Base-by-base conservation (phyloP, 1,140 invertebrate species). In the Ceratina australensis region DNA sequence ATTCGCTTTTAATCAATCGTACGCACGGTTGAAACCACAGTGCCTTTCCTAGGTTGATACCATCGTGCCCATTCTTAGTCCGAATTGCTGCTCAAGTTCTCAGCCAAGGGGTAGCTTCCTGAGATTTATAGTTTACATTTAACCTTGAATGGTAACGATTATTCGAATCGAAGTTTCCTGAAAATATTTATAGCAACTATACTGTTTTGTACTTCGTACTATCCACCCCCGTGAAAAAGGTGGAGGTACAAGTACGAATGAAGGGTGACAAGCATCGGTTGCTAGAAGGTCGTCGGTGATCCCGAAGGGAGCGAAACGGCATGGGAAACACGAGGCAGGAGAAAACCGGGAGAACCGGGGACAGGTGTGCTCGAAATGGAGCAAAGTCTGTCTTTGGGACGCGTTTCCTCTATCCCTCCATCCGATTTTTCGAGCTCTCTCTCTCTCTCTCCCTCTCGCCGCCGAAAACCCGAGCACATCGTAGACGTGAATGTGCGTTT, bases 301-400 rank as follows among this genome's bases (percentile, higher is more conserved):
- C 13, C 20, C 26, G 52, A 18, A n/a, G 24, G n/a, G 13, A 18
- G 1, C n/a, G 12, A 42, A 10, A 15, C 73, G 68, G 67, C 75
- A 87, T 85, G 86, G 86, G 87, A 78, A 78, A 77, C 22, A 66
- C 72, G 68, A 78, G 71, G 72, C 52, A 12, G n/a, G 57, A 59
- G 57, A 59, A 50, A 64, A 42, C 33, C 16, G 65, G 82, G 26
- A 60, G 78, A 87, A 86, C 79, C 50, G 61, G 63, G 88, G 88
- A 89, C 88, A 89, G 88, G 88, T 89, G 88, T 89, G 88, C 87
- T 87, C 82, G 80, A 88, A 87, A 89, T 89, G 89, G 83, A 88
- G 82, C 87, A 81, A 50, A 67, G 73, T 80, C 82, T 81, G 84
- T 87, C 84, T 87, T 80, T 56, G 63, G 79, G 75, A 81, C 82